A percentile compares a stretch with the other conserved stretches of the same genome.
Conservation (phyloP, 2,888 invertebrate species). For the Drosophila sordidapex region DNA sequence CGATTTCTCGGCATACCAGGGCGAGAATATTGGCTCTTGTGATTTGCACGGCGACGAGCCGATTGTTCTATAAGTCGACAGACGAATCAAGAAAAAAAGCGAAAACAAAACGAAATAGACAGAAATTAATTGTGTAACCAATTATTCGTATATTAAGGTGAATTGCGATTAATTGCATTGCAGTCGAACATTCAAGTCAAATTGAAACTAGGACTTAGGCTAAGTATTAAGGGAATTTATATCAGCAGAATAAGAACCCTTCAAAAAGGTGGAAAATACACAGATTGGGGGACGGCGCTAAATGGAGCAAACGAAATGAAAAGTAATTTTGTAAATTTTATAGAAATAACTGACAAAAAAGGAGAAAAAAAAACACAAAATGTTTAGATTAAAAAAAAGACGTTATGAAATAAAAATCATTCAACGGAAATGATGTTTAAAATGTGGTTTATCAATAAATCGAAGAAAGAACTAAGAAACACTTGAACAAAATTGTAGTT, state of each 20-base stretch:
- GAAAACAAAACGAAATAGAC: constrained; percentile 48
- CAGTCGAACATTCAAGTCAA: constrained; percentile 58
- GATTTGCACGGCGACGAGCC: constrained; percentile 85
- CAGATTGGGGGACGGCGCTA: constrained; percentile 23
- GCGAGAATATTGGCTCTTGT: constrained; percentile 87
- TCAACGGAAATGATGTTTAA: constrained; percentile 22
- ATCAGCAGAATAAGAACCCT: constrained; percentile 31
- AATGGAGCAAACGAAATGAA: constrained; percentile 52
- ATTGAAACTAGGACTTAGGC: constrained; percentile 56
- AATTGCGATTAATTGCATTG: constrained; percentile 47
- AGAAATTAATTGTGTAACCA: constrained; percentile 56
- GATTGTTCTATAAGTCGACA: constrained; percentile 81
- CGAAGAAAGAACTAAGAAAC: constrained; percentile 46
- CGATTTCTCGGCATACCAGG: constrained; percentile 87
- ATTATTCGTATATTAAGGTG: constrained; percentile 54
- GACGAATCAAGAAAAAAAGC: constrained; percentile 58
- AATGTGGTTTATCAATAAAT: constrained; percentile 61
- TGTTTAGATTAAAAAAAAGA: constrained; percentile 54
- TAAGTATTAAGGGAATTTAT: constrained; percentile 67
- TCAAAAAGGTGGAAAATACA: constrained; percentile 29
- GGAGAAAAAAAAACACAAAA: constrained; percentile 44
- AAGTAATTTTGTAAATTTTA: constrained; percentile 83
- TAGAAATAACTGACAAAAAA: constrained; percentile 72
- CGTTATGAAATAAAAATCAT: constrained; percentile 26
- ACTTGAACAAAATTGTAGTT: constrained; percentile 69